Evolutionary conservation across 1,140 invertebrate genomes (phyloP).

Genomic region (Anastatus disparis): DNA sequence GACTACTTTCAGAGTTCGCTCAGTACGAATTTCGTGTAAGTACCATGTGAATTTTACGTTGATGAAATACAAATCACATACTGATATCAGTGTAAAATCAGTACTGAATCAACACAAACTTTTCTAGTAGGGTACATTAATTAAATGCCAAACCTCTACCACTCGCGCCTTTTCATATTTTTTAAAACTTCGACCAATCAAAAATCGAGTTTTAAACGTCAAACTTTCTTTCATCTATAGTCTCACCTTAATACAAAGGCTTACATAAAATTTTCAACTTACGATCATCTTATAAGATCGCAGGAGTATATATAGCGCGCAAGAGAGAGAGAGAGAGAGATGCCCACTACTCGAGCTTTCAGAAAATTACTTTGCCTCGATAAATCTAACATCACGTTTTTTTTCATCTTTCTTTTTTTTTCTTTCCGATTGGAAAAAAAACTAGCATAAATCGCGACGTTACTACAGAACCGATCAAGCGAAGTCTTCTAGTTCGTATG

Average conservation of each 20-base stretch:
- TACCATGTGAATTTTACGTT: too few relatives aligned
- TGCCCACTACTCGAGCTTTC: too few relatives aligned
- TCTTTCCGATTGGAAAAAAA: slow-evolving; percentile 14
- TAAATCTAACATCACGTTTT: not conserved
- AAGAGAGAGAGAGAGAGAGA: too few relatives aligned
- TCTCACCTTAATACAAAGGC: not conserved
- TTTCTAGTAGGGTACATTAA: too few relatives aligned
- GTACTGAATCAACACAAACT: too few relatives aligned
- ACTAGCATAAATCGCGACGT: slow-evolving; percentile 24
- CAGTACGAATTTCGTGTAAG: too few relatives aligned
- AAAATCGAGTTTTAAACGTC: slow-evolving; percentile 21
- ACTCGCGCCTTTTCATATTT: not conserved
- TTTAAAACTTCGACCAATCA: not conserved
- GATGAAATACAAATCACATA: too few relatives aligned
- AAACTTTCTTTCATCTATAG: not conserved
- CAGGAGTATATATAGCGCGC: too few relatives aligned
- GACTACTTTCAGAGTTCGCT: too few relatives aligned
- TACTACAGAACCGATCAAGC: not conserved
- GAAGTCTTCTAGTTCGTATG: slow-evolving; percentile 7
- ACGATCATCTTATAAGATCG: slow-evolving; percentile 20
- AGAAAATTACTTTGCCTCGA: slow-evolving; percentile 32
- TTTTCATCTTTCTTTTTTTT: not conserved
- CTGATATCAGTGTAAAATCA: too few relatives aligned
- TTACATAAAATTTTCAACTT: slow-evolving; percentile 21
- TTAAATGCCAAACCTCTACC: too few relatives aligned